These are phyloP conservation scores for Capra hircus DNA, from an alignment of 2,113 vertebrate species.

Conservation along the genomic window DNA sequence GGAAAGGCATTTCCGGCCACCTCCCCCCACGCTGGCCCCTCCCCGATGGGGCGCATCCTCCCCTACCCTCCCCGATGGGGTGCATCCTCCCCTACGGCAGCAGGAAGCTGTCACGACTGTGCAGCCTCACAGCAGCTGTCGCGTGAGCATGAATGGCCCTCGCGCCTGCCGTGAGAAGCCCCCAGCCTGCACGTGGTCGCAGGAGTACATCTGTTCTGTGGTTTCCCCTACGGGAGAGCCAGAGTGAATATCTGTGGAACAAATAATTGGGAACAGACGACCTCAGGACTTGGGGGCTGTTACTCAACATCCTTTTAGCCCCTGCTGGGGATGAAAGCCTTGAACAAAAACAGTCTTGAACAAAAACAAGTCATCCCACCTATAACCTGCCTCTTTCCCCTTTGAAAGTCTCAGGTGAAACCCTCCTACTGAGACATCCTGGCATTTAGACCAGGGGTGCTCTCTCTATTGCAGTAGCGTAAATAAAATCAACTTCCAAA, in stretches of 20 bases:
- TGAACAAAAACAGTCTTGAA: not conserved
- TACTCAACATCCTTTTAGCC: not conserved
- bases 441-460: not conserved
- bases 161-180: not conserved
- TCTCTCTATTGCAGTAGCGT: not conserved
- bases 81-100: rapidly evolving
- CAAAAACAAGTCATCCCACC: not conserved
- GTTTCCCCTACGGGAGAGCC: not conserved
- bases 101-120: not conserved
- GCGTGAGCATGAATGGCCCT: not conserved
- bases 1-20: not conserved
- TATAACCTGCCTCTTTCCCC: not conserved
- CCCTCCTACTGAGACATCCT: not conserved
- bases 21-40: not conserved
- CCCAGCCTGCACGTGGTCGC: not conserved
- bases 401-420: not conserved
- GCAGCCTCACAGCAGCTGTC: not conserved
- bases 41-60: not conserved
- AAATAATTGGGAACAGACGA: not conserved
- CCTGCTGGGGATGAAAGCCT: not conserved
- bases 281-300: not conserved
- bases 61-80: not conserved
- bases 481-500: not conserved
- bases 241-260: not conserved
- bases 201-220: not conserved